Base-by-base conservation (phyloP, 2,113 vertebrate species). In the Mungos mungo region DNA sequence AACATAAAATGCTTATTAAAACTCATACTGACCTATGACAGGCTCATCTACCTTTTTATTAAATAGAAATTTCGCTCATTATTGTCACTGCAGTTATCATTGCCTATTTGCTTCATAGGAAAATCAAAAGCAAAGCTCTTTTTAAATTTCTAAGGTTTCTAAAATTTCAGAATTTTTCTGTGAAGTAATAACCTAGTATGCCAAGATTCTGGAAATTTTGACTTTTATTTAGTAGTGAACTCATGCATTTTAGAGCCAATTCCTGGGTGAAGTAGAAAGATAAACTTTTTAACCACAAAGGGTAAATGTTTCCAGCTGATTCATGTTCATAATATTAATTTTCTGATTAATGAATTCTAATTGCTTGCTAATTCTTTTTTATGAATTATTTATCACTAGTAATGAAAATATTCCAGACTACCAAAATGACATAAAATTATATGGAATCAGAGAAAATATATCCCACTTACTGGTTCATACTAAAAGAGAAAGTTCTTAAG, bases 271-370 rank as follows among this genome's bases (percentile, higher is more conserved):
- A 74, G 29, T 60, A 69, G 76, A 83, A 90, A 92, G 25, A 94
- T 33, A 87, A 90, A 81, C 65, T 84, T 96, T 94, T 38, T n/a
- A 91, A 27, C 27, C 29, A 91, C 15, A 88, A 91, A 84, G 52
- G 45, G 7, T 65, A 92, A 97, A 74, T 80, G 12, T 95, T 96
- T 96, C 50, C n/a, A 84, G 31, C 77, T 96, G 63, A 72, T 92
- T 95, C 13, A 38, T 71, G 12, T 74, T 96, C 47, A 69, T 76
- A 90, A 96, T 84, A 96, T 80, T 54, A 92, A 45, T 80, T 65
- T 68, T 95, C 15, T 69, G 82, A 88, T 71, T 71, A 90, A 77
- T 89, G 50, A 25, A 81, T 69, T 71, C 8, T 29, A 95, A 66
- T 71, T 89, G n/a, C 12, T 74, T 82, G 35, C 35, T 52, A 63